Evolutionary conservation across 2,797 vertebrate genomes (phyloP).

Genomic region (Tinamus major): DNA sequence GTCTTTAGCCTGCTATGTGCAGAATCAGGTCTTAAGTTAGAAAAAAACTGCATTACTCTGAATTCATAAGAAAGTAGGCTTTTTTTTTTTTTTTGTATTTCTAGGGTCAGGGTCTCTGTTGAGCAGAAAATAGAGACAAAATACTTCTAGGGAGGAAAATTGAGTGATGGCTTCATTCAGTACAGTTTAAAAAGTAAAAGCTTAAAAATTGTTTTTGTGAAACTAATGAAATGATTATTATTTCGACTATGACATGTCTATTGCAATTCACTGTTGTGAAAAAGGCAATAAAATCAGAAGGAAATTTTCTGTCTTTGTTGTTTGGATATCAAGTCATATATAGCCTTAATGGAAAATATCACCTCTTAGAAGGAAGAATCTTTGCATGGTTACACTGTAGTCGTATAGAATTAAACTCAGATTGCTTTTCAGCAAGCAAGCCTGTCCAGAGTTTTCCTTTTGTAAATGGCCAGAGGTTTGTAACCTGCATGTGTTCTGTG

Average conservation of each 20-base stretch:
- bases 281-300: not conserved
- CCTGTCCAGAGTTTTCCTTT: not conserved
- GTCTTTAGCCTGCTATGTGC: not conserved
- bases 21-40: not conserved
- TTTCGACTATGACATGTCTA: not conserved
- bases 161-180: not conserved
- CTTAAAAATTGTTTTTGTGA: not conserved
- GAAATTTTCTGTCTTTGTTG: not conserved
- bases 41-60: not conserved
- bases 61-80: accelerated
- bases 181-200: not conserved
- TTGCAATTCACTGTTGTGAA: not conserved
- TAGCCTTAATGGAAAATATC: not conserved
- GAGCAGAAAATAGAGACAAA: not conserved
- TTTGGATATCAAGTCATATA: not conserved
- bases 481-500: not conserved
- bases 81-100: not conserved
- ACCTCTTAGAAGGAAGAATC: not conserved
- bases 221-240: not conserved
- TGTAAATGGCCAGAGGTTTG: not conserved
- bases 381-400: not conserved
- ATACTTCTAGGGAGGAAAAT: not conserved
- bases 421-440: not conserved
- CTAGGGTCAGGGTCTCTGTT: not conserved
- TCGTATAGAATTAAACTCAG: not conserved